A percentile compares a stretch with the other conserved stretches of the same genome.
Evolutionary conservation across 2,888 invertebrate genomes (phyloP).

Genomic region (Cerastis rubricosa): DNA sequence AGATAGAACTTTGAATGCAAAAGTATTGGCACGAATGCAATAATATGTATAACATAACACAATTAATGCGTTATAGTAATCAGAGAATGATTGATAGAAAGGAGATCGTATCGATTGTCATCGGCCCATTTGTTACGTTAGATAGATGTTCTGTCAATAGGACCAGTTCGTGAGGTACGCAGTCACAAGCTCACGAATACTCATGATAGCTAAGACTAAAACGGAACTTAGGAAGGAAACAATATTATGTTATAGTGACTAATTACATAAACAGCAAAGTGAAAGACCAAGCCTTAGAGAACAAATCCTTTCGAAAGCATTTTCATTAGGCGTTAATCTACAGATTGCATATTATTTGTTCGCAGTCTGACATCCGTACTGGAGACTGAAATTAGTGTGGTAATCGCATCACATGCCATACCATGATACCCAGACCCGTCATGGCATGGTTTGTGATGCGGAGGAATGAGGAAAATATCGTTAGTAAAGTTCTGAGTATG

Average conservation of each 20-base stretch:
- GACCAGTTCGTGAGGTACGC: background rate
- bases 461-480: too few relatives aligned
- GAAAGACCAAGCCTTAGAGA: background rate
- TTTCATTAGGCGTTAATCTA: too few relatives aligned
- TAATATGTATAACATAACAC: background rate
- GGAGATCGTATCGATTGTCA: constrained; percentile 46
- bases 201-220: background rate
- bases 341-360: too few relatives aligned
- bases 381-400: too few relatives aligned
- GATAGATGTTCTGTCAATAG: constrained; percentile 16
- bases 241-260: background rate
- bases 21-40: constrained; percentile 22
- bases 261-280: background rate
- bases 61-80: constrained; percentile 26
- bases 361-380: too few relatives aligned
- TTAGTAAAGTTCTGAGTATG: too few relatives aligned
- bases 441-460: too few relatives aligned
- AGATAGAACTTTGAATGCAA: constrained; percentile 5
- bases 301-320: too few relatives aligned
- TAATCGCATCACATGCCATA: too few relatives aligned
- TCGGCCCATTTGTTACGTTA: constrained; percentile 50
- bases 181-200: background rate
- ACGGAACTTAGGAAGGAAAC: background rate
- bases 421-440: too few relatives aligned
- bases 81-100: constrained; percentile 42